Evolutionary conservation across 2,888 invertebrate species (phyloP), one percentile per base, ranked within the genome.

Genomic region (Hirtodrosophila histrioides): DNA sequence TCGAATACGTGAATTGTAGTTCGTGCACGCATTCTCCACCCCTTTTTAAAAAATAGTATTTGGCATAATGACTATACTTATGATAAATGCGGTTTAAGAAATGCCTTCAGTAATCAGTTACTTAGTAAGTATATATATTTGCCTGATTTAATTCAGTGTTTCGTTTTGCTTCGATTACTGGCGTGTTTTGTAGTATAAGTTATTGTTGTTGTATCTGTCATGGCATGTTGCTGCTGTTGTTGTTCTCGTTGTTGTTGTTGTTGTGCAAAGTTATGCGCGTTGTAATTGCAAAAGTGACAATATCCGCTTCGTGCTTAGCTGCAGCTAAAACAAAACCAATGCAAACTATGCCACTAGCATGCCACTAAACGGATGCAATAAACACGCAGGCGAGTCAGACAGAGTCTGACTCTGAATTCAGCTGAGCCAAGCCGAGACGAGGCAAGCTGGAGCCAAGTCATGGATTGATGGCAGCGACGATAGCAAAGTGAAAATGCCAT

Each of bases 221-320:
- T 12, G 24, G 11, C 24, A 23, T 39, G 36, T 27, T 23, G 48
- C 35, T 49, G 33, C 24, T 37, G 7, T 58, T 55, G 53, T 58
- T 61, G 61, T 43, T 57, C 23, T 35, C 7, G 6, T 54, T 58
- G 39, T 46, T 51, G 33, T 54, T 49, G 44, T 49, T 62, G 31
- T 31, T 68, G 69, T 57, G 33, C 75, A 74, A 73, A 74, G 75
- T 69, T 74, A 74, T 73, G 73, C 73, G 60, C 75, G 61, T 69
- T 73, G 75, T 73, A 75, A 75, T 75, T 75, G 76, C 62, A 76
- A 69, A 75, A 75, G 75, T 69, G 69, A 72, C 72, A 71, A 76
- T 71, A 75, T 76, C 75, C 75, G 75, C 72, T 75, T 75, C 68
- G 66, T 75, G 70, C 75, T 70, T 64, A 74, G 73, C 60, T 56